Evolutionary conservation across 1,140 invertebrate species (phyloP).

Genomic region (Drosophila repletoides): DNA sequence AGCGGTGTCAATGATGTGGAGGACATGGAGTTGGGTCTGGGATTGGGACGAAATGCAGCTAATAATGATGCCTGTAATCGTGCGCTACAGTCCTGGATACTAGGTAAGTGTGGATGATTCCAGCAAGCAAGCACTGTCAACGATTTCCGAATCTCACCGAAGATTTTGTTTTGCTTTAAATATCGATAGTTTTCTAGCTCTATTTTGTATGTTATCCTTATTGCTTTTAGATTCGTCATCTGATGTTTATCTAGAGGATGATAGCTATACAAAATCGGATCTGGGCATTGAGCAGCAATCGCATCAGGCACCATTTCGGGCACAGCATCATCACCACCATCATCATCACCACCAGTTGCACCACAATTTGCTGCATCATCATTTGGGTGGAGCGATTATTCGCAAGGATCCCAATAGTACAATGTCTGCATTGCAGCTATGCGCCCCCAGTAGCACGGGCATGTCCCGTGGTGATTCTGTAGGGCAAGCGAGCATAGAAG

Average conservation of each 20-base stretch:
- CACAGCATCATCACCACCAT: constrained; percentile 48
- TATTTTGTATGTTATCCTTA: neutral
- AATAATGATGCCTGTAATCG: constrained; percentile 47
- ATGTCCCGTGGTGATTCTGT: neutral
- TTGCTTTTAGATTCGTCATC: constrained; percentile 63
- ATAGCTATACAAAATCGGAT: constrained; percentile 81
- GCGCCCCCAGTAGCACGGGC: constrained; percentile 4
- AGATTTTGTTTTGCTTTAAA: too few species aligned
- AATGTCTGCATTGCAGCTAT: constrained; percentile 85
- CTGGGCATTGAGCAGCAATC: constrained; percentile 73
- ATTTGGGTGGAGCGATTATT: constrained; percentile 72
- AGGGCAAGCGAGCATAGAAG: neutral
- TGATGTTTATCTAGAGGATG: constrained; percentile 79
- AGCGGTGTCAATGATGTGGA: constrained; percentile 50
- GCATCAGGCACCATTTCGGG: constrained; percentile 27
- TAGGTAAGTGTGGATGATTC: too few species aligned
- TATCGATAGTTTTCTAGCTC: neutral
- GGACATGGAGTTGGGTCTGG: constrained; percentile 68
- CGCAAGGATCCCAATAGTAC: constrained; percentile 85
- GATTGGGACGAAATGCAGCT: constrained; percentile 40
- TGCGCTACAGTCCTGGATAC: constrained; percentile 69
- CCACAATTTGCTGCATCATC: constrained; percentile 40
- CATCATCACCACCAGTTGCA: constrained; percentile 50
- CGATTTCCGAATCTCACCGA: too few species aligned
- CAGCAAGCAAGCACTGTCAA: too few species aligned